Evolutionary conservation across 1,140 invertebrate genomes (phyloP).

Genomic region (Drosophila takahashii): DNA sequence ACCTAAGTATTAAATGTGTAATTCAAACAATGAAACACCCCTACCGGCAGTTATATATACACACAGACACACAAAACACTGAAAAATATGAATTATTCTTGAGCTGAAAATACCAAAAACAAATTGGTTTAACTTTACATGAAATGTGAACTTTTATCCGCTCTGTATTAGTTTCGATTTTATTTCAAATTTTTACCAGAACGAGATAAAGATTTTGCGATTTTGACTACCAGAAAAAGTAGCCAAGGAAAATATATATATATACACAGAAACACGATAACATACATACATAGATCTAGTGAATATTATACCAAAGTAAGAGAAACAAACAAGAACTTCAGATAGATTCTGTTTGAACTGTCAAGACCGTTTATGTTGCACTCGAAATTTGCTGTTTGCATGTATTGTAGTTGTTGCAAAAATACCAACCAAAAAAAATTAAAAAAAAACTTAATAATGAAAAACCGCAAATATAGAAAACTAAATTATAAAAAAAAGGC

Average conservation of each 20-base stretch:
- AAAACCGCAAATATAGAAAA: constrained; percentile 18
- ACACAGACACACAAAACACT: constrained; percentile 13
- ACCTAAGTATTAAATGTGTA: constrained; percentile 42
- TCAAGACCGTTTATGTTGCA: constrained; percentile 60
- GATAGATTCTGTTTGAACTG: constrained; percentile 24
- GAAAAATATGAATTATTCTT: constrained; percentile 11
- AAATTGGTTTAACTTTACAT: constrained; percentile 53
- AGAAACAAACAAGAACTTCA: constrained; percentile 15
- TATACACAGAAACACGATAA: constrained; percentile 9
- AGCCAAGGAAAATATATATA: constrained; percentile 51
- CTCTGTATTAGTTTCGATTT: constrained; percentile 18
- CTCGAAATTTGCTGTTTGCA: constrained; percentile 53
- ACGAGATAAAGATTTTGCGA: constrained; percentile 51
- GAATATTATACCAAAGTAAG: constrained; percentile 35
- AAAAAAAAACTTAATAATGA: constrained; percentile 7
- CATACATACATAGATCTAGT: constrained; percentile 35
- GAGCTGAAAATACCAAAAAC: constrained; percentile 8
- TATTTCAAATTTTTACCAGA: constrained; percentile 16
- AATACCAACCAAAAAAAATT: constrained; percentile 24
- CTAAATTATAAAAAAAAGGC: constrained; percentile 4
- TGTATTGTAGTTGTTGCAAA: constrained; percentile 68
- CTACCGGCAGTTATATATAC: constrained; percentile 72
- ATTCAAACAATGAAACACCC: constrained; percentile 76
- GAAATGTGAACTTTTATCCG: constrained; percentile 19
- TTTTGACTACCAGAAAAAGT: constrained; percentile 53